Evolutionary conservation across 2,888 invertebrate species (phyloP).

Genomic region (Mystacides longicornis): DNA sequence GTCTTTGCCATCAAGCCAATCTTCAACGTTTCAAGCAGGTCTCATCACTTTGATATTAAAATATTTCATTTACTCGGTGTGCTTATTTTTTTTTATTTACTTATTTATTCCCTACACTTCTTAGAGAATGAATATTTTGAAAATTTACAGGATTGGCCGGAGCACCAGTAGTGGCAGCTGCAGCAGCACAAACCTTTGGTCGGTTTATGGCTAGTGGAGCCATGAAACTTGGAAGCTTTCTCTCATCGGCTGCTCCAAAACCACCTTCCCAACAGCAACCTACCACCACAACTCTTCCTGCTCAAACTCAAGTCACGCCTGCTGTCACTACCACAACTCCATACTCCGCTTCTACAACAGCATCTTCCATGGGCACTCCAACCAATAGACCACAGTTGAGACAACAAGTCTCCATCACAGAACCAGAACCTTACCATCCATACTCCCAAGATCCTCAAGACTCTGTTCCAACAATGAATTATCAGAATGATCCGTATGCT

Average conservation of each 20-base stretch:
- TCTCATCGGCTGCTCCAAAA: constrained; percentile 43
- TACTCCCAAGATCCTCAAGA: constrained; percentile 8
- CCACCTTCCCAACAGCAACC: neutral
- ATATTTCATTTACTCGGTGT: neutral
- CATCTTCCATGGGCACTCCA: constrained; percentile 27
- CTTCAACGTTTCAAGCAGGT: constrained; percentile 16
- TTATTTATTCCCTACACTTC: neutral
- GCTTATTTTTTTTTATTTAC: neutral
- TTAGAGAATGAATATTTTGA: neutral
- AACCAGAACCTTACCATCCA: constrained; percentile 16
- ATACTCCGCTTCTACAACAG: constrained; percentile 30
- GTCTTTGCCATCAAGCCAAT: constrained; percentile 11
- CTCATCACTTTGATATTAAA: neutral
- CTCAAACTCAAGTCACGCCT: constrained; percentile 25
- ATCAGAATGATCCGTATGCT: constrained; percentile 8
- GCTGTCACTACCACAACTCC: constrained; percentile 17
- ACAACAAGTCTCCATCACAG: constrained; percentile 42
- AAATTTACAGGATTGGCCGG: constrained; percentile 21
- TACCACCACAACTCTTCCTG: constrained; percentile 16
- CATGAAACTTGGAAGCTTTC: constrained; percentile 45
- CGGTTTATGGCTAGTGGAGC: constrained; percentile 47
- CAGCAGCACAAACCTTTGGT: constrained; percentile 45
- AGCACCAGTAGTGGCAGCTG: constrained; percentile 28
- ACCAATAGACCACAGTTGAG: constrained; percentile 33
- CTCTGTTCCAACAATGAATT: constrained; percentile 18